Base-by-base conservation (phyloP, 2,113 vertebrate species). In the Podiceps cristatus region DNA sequence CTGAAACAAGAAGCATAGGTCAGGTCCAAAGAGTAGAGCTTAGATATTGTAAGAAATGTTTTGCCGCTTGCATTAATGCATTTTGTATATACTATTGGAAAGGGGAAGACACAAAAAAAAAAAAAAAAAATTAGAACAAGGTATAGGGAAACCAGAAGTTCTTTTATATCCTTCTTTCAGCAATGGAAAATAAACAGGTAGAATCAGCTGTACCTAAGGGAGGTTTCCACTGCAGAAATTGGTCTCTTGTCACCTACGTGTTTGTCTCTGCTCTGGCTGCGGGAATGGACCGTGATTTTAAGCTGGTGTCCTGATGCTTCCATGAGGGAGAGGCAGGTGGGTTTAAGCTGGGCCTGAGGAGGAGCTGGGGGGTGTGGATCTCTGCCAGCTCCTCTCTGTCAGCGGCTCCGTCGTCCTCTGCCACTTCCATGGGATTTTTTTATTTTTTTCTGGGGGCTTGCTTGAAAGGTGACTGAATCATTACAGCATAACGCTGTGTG, bases 11-110 rank as follows among this genome's bases (percentile, higher is more conserved):
- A 23, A 73, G 37, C 5, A 0, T 35, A 82, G 86, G 74, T 66
- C 25, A 75, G 35, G 49, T 88, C 60, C 80, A 60, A 88, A 78
- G 40, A 88, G 49, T 69, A 86, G 81, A 78, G 64, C 53, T 78
- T 84, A 84, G 69, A 73, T 33, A 19, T n/a, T 67, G 10, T 82
- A 76, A 85, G 67, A 90, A 93, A 91, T 83, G 84, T 94, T 97
- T 91, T 91, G 74, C 87, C 7, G 1, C 87, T 92, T 93, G 66
- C 73, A 90, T 75, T 67, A 84, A 64, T 72, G 28, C 24, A 13
- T 93, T 91, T 92, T 73, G 9, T 59, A 52, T 60, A 49, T 75
- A 33, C 68, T 75, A 28, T 31, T 75, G 75, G 29, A 52, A 47
- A 72, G 35, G n/a, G n/a, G n/a, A n/a, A n/a, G n/a, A n/a, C n/a